Base-by-base conservation (phyloP, 2,113 vertebrate genomes). In the Nannobrachium achirus region DNA sequence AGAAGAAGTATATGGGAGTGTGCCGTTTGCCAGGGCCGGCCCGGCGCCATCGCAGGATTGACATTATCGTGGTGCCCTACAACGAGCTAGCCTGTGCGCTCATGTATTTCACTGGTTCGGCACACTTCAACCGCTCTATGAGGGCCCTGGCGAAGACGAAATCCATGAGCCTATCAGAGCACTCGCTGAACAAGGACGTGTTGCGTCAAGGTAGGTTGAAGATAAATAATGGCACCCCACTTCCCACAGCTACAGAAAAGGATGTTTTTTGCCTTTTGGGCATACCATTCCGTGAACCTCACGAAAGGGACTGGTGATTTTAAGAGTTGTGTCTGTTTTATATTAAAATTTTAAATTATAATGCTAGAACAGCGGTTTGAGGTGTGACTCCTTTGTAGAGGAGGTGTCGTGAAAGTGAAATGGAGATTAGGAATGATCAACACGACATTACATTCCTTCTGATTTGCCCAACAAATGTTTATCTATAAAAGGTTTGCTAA, bases 101-200 rank as follows among this genome's bases (percentile, higher is more conserved):
- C 66, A 89, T 97, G 58, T 99, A 98, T 90, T 99, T 99, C 81
- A 99, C 98, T 0, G 98, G 98, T 52, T 99, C 97, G 0, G 98
- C 97, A 16, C 93, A 98, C 86, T 99, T 99, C 85, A 99, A 99
- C 89, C 95, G 98, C 42, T 99, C 97, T 58, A 93, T 99, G 96
- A 92, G 98, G 6, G 96, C 97, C 7, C 79, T 98, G 79, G 97
- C 97, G 84, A 98, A 95, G 88, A 97, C 93, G n/a, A 98, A 96
- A 83, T 76, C 83, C 55, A 97, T 98, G 97, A 97, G 97, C 84
- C 87, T 99, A 64, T 99, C 96, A 0, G 97, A 99, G 81, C 97
- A 96, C 1, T 93, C 96, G 0, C 93, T 99, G 64, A 94, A 93
- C 83, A 71, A 86, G 0, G 91, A 92, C 0, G 95, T 99, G 67